Base-by-base conservation (phyloP, 2,888 invertebrate species). In the Peribatodes rhomboidaria region DNA sequence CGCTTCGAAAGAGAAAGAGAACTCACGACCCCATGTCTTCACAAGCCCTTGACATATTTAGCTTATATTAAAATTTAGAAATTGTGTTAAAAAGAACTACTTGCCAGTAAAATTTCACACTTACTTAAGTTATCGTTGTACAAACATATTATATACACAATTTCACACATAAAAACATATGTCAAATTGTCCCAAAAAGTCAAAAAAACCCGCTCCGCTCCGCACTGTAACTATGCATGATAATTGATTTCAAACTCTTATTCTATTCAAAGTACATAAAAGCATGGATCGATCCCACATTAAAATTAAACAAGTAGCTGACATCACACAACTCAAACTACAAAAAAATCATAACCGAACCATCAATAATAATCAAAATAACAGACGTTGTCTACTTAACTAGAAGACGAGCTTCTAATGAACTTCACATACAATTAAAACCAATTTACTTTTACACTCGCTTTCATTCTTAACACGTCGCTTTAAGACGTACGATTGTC, bases 321-420 rank as follows among this genome's bases (percentile, higher is more conserved):
- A 62, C 59, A 54, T 55, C 59, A 59, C 52, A 60, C 44, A 37
- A 10, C 20, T 39, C 11, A 31, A 54, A 22, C 27, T 11, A 47
- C 11, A 59, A 59, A 69, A 70, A 74, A 75, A 74, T 64, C 72
- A 70, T 71, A 71, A 70, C 71, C 76, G 71, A 75, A 68, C 78
- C 76, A 79, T 82, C 76, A 82, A 83, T 80, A 84, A 79, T 82
- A 82, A 83, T 84, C 80, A 80, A 81, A 78, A 80, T 79, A 81
- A 81, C 81, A 66, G 73, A 72, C 72, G 70, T 68, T 70, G 72
- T 74, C 72, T 74, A 70, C 72, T 73, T 74, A 71, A 69, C 69
- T 53, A 64, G 67, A 68, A 69, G 67, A 68, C 72, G 71, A 68
- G 57, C 64, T 61, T 42, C 68, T 73, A 73, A 73, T 73, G 73